These are phyloP conservation scores for Narcine bancroftii DNA, from an alignment of 2,113 vertebrate species.

Conservation along the genomic window DNA sequence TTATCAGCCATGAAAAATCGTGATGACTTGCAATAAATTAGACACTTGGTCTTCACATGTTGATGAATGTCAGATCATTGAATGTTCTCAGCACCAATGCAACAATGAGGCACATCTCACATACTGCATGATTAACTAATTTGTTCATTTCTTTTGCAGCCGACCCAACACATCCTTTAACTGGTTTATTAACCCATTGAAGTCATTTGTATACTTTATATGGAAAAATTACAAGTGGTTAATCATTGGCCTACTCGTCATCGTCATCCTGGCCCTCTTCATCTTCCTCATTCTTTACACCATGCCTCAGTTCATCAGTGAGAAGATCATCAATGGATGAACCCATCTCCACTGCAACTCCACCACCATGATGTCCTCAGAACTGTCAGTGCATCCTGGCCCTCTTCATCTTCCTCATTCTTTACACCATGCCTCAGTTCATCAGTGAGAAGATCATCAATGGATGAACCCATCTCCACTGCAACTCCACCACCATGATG, in stretches of 20 bases:
- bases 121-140: background rate
- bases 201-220: constrained; percentile 84
- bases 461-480: constrained; percentile 51
- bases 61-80: background rate
- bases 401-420: constrained; percentile 72
- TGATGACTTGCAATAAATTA: too few relatives aligned
- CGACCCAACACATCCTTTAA: constrained; percentile 81
- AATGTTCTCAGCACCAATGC: background rate
- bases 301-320: constrained; percentile 74
- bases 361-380: too few relatives aligned
- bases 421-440: constrained; percentile 79
- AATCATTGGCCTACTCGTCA: constrained; percentile 67
- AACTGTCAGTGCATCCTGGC: too few relatives aligned
- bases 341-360: background rate
- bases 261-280: constrained; percentile 65
- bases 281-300: constrained; percentile 79
- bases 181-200: constrained; percentile 87
- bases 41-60: too few relatives aligned
- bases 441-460: constrained; percentile 73
- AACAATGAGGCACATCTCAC: background rate
- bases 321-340: constrained; percentile 71
- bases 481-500: background rate
- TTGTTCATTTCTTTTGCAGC: constrained; percentile 47
- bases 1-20: too few relatives aligned
- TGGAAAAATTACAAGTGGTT: constrained; percentile 82